Evolutionary conservation across 2,888 invertebrate genomes (phyloP).

Genomic region (Argyresthia albistria): DNA sequence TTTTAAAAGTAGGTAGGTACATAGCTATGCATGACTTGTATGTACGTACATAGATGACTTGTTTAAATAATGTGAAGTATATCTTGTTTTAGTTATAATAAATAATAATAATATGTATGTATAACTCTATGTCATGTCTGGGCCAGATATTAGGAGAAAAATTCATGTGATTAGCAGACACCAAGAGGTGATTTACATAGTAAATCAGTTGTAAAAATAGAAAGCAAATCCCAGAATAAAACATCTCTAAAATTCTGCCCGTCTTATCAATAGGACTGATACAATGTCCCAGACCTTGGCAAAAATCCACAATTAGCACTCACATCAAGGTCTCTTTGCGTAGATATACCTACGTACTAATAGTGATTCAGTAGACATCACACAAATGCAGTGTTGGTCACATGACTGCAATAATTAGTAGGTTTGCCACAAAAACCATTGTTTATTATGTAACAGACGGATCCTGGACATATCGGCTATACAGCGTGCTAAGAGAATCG

Average conservation of each 20-base stretch:
- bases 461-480: constrained; percentile 24
- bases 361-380: constrained; percentile 8
- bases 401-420: constrained; percentile 13
- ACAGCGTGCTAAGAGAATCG: constrained; percentile 27
- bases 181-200: no score
- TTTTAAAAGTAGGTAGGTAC: not conserved
- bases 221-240: not conserved
- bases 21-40: no score
- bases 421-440: not conserved
- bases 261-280: not conserved
- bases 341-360: constrained; percentile 4
- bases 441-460: constrained; percentile 33
- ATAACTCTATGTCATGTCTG: not conserved
- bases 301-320: constrained; percentile 53
- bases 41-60: no score
- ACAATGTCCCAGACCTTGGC: constrained; percentile 55
- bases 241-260: not conserved
- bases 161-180: not conserved
- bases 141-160: not conserved
- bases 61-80: no score
- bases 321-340: constrained; percentile 30
- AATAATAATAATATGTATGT: no score
- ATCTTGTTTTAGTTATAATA: no score
- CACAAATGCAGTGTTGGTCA: constrained; percentile 17
- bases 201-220: no score